Base-by-base conservation (phyloP, 2,113 vertebrate species). In the Camelus dromedarius region DNA sequence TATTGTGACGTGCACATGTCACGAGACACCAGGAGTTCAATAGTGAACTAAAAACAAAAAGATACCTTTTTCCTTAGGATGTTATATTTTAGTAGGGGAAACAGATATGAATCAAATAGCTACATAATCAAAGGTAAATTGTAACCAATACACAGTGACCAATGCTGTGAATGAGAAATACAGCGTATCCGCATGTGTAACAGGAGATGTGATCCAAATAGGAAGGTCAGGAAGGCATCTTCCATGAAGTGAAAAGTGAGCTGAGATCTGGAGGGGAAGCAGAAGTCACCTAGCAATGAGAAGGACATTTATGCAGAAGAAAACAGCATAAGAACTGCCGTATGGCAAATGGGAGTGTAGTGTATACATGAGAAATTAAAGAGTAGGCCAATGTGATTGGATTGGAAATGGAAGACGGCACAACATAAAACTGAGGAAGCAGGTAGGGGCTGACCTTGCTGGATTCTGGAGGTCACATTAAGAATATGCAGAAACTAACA, bases 31-130 rank as follows among this genome's bases (percentile, higher is more conserved):
- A 22, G 38, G 42, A 58, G 11, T 28, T 91, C 48, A 88, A 73
- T 1, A 15, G 10, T 62, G 5, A 66, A 66, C 5, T 32, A 22
- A 75, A 94, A 94, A 79, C 46, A 89, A 35, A 86, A 89, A 91
- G 38, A 80, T 48, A 18, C 2, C 6, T 48, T 76, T 83, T 42
- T n/a, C 28, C 22, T 91, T 66, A 76, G 18, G 46, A 28, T 75
- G 3, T 69, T 88, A 72, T 35, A 73, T 94, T 83, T 83, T 83
- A 75, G 32, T 20, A 89, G 19, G 6, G n/a, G 14, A 94, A 95
- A 90, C 10, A 81, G 10, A 32, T 54, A 92, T 12, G 75, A 77
- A 75, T 70, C 62, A 90, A 86, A 82, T 14, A 77, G 38, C 35
- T 89, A 73, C 14, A 50, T 42, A 83, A 83, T 62, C 62, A 92